Conservation (phyloP, 2,113 vertebrate genomes). For the Pithys albifrons region DNA sequence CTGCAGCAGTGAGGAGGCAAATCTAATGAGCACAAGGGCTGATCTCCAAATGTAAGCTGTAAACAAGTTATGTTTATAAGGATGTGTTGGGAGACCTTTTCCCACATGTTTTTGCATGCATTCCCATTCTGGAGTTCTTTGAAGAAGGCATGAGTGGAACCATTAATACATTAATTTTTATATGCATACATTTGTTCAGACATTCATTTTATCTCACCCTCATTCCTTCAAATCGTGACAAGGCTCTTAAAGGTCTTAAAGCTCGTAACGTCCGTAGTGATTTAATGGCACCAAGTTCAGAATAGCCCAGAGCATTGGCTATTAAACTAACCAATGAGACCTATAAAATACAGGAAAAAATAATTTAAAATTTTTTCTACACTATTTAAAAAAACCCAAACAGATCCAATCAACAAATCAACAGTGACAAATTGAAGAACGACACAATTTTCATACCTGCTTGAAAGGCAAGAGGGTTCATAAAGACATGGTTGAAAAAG, state of each 20-base stretch:
- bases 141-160: neutral
- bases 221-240: slow-evolving; percentile 99
- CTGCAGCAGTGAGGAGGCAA: neutral
- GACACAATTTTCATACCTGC: neutral
- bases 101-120: neutral
- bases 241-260: slow-evolving; percentile 93
- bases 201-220: slow-evolving; percentile 84
- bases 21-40: neutral
- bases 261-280: slow-evolving; percentile 94
- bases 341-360: slow-evolving; percentile 68
- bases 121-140: neutral
- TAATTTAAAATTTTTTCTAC: neutral
- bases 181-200: slow-evolving; percentile 22
- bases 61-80: neutral
- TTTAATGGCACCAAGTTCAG: slow-evolving; percentile 92
- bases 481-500: neutral
- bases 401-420: neutral
- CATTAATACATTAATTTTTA: neutral
- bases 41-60: neutral
- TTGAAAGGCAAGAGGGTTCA: neutral
- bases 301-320: slow-evolving; percentile 87
- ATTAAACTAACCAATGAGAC: slow-evolving; percentile 93
- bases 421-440: neutral
- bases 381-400: neutral
- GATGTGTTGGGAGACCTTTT: neutral